Evolutionary conservation across 2,113 vertebrate species (phyloP), one percentile per base, ranked within the genome.

Genomic region (Oryzias curvinotus): DNA sequence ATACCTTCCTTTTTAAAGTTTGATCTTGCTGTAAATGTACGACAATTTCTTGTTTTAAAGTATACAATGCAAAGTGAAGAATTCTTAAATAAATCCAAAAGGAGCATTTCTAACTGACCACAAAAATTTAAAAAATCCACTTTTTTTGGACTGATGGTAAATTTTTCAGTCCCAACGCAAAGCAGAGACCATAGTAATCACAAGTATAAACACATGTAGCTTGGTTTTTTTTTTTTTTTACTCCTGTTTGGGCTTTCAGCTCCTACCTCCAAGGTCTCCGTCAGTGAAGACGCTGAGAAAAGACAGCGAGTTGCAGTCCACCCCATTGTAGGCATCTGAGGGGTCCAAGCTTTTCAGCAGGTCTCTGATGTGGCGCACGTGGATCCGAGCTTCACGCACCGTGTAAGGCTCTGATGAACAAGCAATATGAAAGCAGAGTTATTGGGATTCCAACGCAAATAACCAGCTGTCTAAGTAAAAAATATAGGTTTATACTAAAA

Each of bases 311-410:
- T 96, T 98, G 88, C 97, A 98, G 92, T 99, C 97, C 71, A 98
- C 95, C 2, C 97, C 97, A 1, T 98, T 98, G 91, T 99, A 99
- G 70, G 96, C 93, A 21, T 99, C 97, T 0, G 97, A 98, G 0
- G 96, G 97, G 83, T 99, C 97, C 62, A 98, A 91, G 62, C 97
- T 98, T 85, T 98, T 98, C 73, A 99, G 91, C 48, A 99, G 94
- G 90, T 99, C 97, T 86, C 97, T 91, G 85, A 99, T 95, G 45
- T 99, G 97, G 36, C 97, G 96, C 52, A 99, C 96, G 0, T 99
- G 97, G 83, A 99, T 99, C 54, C 97, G 95, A 77, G 97, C 97
- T 88, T 99, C 97, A 1, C 97, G 94, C 7, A 99, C 97, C 0
- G 97, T 99, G 84, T 99, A 99, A 0, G 97, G 96, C 85, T 99